Evolutionary conservation across 2,113 vertebrate species (phyloP).

Genomic region (Tricholaema leucomelas): DNA sequence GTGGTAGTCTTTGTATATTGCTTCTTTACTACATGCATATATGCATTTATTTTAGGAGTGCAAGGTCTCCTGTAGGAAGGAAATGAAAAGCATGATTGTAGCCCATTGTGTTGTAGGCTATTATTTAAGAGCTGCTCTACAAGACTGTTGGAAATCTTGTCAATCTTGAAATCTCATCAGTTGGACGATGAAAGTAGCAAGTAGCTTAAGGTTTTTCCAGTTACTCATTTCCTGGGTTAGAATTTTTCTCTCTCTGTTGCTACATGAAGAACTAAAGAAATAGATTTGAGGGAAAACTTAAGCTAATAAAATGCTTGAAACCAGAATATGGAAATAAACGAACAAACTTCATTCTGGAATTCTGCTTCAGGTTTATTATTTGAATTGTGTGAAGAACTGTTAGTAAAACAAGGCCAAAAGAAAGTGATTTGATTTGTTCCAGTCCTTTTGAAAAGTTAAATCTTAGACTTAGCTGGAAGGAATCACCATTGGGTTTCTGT

Average conservation of each 20-base stretch:
- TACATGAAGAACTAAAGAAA: not conserved
- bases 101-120: not conserved
- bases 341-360: not conserved
- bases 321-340: not conserved
- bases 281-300: not conserved
- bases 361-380: not conserved
- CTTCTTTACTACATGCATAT: not conserved
- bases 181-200: not conserved
- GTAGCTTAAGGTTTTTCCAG: not conserved
- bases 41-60: not conserved
- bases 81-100: not conserved
- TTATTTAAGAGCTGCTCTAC: not conserved
- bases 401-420: not conserved
- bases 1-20: not conserved
- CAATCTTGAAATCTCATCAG: not conserved
- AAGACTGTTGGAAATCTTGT: not conserved
- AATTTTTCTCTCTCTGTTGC: not conserved
- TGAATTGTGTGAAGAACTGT: not conserved
- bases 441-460: not conserved
- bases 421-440: not conserved
- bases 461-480: not conserved
- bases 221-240: not conserved
- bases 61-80: not conserved
- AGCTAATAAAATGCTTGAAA: not conserved
- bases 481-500: not conserved